A percentile compares a stretch with the other conserved stretches of the same genome.
Conservation (phyloP, 2,888 invertebrate species). For the Melolontha melolontha region DNA sequence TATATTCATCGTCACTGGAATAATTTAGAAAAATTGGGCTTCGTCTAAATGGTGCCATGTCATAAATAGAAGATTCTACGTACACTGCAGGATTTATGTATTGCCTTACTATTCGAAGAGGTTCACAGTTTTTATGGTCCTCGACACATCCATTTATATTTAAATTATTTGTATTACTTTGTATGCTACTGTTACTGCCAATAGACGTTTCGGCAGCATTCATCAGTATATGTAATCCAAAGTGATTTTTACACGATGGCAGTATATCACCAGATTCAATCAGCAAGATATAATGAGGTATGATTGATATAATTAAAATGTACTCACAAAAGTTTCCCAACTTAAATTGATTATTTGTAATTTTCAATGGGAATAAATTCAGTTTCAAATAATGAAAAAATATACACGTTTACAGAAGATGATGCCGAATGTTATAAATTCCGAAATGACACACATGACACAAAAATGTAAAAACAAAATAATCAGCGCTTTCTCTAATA, state of each 20-base stretch:
- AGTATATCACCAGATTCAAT: conserved; percentile 23
- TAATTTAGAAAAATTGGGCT: conserved; percentile 50
- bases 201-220: conserved; percentile 39
- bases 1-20: conserved; percentile 46
- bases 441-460: conserved; percentile 46
- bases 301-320: conserved; percentile 21
- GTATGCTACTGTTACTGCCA: conserved; percentile 33
- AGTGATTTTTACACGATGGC: conserved; percentile 27
- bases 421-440: conserved; percentile 42
- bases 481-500: conserved; percentile 44
- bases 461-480: conserved; percentile 44
- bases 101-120: conserved; percentile 57
- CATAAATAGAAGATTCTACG: conserved; percentile 65
- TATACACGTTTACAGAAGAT: conserved; percentile 42
- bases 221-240: conserved; percentile 37
- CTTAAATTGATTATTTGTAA: conserved; percentile 41
- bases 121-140: conserved; percentile 34
- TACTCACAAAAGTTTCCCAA: conserved; percentile 40
- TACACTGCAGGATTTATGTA: conserved; percentile 74
- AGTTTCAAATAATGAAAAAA: conserved; percentile 42
- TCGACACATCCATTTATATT: conserved; percentile 40
- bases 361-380: conserved; percentile 37
- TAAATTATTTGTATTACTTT: conserved; percentile 34
- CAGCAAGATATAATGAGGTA: conserved; percentile 23
- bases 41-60: conserved; percentile 54